Evolutionary conservation across 2,888 invertebrate species (phyloP).

Genomic region (Lasioglossum villosulum): DNA sequence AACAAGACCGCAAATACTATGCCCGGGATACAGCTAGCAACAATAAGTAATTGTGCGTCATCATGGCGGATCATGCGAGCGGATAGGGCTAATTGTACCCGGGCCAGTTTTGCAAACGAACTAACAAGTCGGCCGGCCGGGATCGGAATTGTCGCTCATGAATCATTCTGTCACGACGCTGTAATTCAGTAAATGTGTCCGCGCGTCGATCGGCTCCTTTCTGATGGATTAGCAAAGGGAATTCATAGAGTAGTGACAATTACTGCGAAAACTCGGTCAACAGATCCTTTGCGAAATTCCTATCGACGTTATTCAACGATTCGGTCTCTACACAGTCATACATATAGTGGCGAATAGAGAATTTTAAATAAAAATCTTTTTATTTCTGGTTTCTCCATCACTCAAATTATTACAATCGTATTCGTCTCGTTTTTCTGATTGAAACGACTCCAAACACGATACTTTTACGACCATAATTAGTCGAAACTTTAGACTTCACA

Average conservation of each 20-base stretch:
- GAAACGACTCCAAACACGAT: too few relatives aligned
- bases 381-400: too few relatives aligned
- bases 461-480: too few relatives aligned
- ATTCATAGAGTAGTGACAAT: constrained; percentile 48
- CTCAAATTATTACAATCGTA: too few relatives aligned
- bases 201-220: constrained; percentile 25
- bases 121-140: constrained; percentile 27
- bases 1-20: constrained; percentile 28
- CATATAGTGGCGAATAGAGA: background rate
- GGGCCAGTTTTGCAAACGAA: constrained; percentile 43
- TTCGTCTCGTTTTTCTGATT: too few relatives aligned
- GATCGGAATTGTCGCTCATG: constrained; percentile 43
- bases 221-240: constrained; percentile 43
- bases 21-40: background rate
- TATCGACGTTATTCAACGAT: background rate
- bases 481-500: too few relatives aligned
- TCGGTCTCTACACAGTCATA: background rate
- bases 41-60: constrained; percentile 43
- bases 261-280: constrained; percentile 19
- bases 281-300: constrained; percentile 19
- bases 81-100: constrained; percentile 29
- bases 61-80: constrained; percentile 11
- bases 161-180: constrained; percentile 33
- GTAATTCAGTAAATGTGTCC: constrained; percentile 43
- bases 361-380: background rate